A percentile compares a stretch with the other conserved stretches of the same genome.
Conservation (phyloP, 1,140 invertebrate species). For the Drosophila sturtevanti region DNA sequence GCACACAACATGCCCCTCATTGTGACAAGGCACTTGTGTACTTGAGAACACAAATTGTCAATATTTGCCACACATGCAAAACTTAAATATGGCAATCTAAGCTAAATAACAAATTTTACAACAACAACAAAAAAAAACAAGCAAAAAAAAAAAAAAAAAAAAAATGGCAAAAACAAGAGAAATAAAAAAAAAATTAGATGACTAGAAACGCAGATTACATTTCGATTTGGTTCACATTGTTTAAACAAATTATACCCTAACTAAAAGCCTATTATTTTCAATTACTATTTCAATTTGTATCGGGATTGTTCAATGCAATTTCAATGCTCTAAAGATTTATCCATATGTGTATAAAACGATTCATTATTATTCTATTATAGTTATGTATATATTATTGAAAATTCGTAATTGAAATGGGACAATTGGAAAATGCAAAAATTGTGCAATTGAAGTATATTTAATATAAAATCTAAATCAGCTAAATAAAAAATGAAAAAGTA, state of each 20-base stretch:
- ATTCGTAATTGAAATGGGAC: no score
- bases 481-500: neutral
- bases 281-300: no score
- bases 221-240: neutral
- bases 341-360: no score
- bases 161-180: neutral
- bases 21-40: conserved; percentile 50
- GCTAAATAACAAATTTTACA: conserved; percentile 36
- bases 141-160: neutral
- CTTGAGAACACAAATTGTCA: conserved; percentile 49
- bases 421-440: no score
- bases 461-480: neutral
- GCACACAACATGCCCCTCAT: conserved; percentile 42
- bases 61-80: conserved; percentile 75
- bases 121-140: neutral
- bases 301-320: neutral
- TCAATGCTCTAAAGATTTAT: neutral
- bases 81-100: conserved; percentile 36
- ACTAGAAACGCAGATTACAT: neutral
- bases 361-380: no score
- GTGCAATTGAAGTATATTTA: no score
- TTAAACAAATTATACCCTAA: neutral
- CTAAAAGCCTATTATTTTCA: no score
- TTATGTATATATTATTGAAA: no score
- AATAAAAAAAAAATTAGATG: neutral